phyloP scores from a whole-genome alignment of 2,797 vertebrate genomes.

The Sebastes miniatus region DNA sequence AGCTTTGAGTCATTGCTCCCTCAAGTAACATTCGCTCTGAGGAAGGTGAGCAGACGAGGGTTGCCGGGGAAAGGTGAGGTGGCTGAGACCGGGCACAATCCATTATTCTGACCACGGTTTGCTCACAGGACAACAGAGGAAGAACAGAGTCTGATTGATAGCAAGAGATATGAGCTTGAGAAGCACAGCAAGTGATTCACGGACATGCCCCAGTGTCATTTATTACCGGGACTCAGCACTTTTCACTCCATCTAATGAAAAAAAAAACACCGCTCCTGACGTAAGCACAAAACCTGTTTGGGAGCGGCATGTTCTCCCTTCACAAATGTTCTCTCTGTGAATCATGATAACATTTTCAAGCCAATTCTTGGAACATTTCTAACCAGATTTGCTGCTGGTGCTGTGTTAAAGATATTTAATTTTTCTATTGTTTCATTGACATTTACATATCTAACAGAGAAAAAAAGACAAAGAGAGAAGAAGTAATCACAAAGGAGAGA shows the following conservation, averaged over 20 bases:
- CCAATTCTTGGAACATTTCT: not conserved
- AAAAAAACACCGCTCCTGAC: not conserved
- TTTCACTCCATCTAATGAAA: conserved; percentile 54
- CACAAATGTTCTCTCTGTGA: not conserved
- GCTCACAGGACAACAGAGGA: conserved; percentile 39
- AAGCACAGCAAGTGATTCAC: conserved; percentile 61
- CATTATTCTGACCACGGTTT: conserved; percentile 33
- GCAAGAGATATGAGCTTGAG: conserved; percentile 38
- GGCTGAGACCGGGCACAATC: conserved; percentile 19
- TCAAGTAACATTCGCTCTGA: not conserved
- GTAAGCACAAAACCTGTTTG: not conserved
- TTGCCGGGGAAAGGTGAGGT: conserved; percentile 48
- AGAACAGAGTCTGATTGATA: conserved; percentile 49
- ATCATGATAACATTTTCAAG: conserved; percentile 15
- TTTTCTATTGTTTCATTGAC: not conserved
- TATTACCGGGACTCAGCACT: conserved; percentile 32
- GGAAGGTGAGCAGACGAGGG: not conserved
- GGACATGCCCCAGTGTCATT: conserved; percentile 34
- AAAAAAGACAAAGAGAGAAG: not conserved
- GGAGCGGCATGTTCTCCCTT: not conserved
- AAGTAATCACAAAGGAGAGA: not conserved
- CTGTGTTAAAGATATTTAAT: not conserved
- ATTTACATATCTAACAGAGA: not conserved
- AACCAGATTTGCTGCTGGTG: not conserved
- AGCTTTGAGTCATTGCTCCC: conserved; percentile 25